A percentile compares a stretch with the other conserved stretches of the same genome.
Evolutionary conservation across 2,113 vertebrate species (phyloP).

Genomic region (Ophthalmolycus amberensis): DNA sequence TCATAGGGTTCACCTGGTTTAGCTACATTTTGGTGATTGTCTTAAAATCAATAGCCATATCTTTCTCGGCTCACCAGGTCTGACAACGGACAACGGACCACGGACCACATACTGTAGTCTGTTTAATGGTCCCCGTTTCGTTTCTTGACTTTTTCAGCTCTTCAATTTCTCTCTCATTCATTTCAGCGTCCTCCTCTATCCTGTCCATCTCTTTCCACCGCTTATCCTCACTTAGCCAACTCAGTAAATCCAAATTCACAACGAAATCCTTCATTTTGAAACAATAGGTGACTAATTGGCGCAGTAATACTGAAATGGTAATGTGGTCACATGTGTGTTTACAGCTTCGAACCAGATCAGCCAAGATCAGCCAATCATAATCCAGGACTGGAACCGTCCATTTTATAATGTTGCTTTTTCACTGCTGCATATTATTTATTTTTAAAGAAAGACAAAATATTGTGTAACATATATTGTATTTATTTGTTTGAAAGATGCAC

Average conservation of each 20-base stretch:
- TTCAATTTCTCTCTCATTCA: neutral
- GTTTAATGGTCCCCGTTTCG: neutral
- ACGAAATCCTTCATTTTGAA: neutral
- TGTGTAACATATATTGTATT: neutral
- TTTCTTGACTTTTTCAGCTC: neutral
- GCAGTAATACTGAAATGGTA: neutral
- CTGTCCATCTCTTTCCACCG: neutral
- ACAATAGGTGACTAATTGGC: no score
- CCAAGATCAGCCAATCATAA: neutral
- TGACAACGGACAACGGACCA: neutral
- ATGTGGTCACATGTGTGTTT: neutral
- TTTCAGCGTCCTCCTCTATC: neutral
- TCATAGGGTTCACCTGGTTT: neutral
- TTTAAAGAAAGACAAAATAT: neutral
- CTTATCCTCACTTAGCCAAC: neutral
- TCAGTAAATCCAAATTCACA: neutral
- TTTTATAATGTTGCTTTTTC: neutral
- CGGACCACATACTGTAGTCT: neutral
- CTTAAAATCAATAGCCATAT: neutral
- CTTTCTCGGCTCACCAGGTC: neutral
- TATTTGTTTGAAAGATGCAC: neutral
- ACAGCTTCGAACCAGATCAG: neutral
- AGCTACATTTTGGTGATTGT: neutral
- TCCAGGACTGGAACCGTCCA: neutral
- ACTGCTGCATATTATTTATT: neutral